Evolutionary conservation across 2,888 invertebrate genomes (phyloP), one percentile per base, ranked within the genome.

Genomic region (Leucophenga montana): DNA sequence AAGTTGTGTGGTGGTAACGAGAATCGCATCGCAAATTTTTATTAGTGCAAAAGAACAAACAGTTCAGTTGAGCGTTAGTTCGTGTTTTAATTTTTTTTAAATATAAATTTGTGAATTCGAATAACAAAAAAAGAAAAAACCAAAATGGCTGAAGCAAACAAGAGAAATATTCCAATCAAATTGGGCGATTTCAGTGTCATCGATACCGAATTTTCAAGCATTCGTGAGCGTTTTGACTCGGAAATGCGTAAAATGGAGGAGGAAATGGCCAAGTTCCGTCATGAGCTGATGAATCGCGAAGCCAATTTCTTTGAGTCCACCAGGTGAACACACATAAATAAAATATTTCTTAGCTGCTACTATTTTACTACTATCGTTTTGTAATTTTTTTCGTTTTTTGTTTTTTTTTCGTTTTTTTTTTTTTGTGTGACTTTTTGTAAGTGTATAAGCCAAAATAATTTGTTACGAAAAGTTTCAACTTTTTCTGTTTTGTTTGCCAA

Each of bases 201-300:
- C 90, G 97, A 98, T 90, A 95, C 95, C 80, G 98, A 98, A 90
- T 98, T 97, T 91, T 95, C 95, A 87, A 97, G 95, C 90, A 98
- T 98, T 89, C 93, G 97, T 86, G 97, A 97, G 89, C 92, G 96
- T 82, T 97, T 97, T 90, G 97, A 98, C 90, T 94, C 95, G 77
- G 98, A 98, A 92, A 98, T 98, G 98, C 92, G 95, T 86, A 96
- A 97, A 91, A 98, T 98, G 96, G 98, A 98, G 91, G 97, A 97
- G 86, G 98, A 98, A 91, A 98, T 98, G 98, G 94, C 94, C 89
- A 94, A 95, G 91, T 97, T 97, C 91, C 92, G 97, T 84, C 95
- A 95, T 78, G 96, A 97, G 89, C 91, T 97, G 77, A 95, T 97
- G 94, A 96, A 95, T 90, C 93, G 95, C 86, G 97, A 97, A 89